These are phyloP conservation scores for Ptychochromis oligacanthus DNA, from an alignment of 2,113 vertebrate species.

Conservation along the genomic window DNA sequence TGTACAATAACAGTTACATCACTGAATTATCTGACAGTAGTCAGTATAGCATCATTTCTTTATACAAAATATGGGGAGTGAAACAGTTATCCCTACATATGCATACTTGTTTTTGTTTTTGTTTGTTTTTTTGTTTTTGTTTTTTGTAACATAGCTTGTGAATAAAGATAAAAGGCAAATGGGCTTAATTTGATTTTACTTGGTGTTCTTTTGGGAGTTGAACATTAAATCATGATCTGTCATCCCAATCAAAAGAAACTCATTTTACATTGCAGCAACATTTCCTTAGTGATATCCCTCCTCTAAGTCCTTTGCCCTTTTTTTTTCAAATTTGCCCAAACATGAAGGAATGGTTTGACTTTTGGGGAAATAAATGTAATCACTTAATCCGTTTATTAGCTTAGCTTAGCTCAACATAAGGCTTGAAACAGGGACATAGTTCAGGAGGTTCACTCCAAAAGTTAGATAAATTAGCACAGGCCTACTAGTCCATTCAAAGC, in stretches of 20 bases:
- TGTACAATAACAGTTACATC: constrained; percentile 23
- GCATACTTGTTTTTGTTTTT: background rate
- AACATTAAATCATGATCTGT: background rate
- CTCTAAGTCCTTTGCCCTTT: background rate
- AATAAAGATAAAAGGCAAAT: no score
- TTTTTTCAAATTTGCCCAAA: background rate
- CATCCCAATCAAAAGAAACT: fast-evolving
- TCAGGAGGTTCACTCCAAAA: background rate
- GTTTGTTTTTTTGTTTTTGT: no score
- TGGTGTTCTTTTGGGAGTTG: background rate
- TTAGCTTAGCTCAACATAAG: no score
- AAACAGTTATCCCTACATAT: background rate
- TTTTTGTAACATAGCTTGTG: no score
- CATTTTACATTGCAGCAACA: fast-evolving
- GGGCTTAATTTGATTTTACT: no score
- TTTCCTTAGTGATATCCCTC: background rate
- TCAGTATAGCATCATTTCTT: constrained; percentile 24
- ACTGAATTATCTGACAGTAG: constrained; percentile 33
- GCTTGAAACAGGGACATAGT: background rate
- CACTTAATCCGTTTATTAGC: no score
- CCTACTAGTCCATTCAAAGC: background rate
- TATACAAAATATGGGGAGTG: background rate
- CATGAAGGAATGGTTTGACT: background rate
- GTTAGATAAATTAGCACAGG: background rate
- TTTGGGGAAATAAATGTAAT: background rate